Evolutionary conservation across 2,888 invertebrate genomes (phyloP).

Genomic region (Automeris io): DNA sequence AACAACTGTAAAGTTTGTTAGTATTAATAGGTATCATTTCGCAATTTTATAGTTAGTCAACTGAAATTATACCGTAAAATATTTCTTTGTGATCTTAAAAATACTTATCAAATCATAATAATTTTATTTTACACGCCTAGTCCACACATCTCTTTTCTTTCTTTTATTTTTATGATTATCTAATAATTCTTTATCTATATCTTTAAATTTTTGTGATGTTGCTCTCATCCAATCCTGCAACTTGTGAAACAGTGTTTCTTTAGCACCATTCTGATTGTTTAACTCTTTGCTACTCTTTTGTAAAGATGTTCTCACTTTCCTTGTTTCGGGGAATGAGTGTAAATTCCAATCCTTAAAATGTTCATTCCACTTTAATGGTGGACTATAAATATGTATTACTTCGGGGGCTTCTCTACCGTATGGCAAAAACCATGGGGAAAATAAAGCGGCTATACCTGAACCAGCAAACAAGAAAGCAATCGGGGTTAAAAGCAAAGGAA

Average conservation of each 20-base stretch:
- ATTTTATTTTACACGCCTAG: conserved; percentile 38
- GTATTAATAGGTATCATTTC: too few species aligned
- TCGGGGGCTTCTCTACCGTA: conserved; percentile 57
- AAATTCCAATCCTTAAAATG: conserved; percentile 73
- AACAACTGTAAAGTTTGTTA: too few species aligned
- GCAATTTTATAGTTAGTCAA: too few species aligned
- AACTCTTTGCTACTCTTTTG: conserved; percentile 29
- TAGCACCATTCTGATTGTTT: conserved; percentile 16
- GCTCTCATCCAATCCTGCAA: conserved; percentile 43
- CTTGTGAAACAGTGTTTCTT: conserved; percentile 34
- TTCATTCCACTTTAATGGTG: conserved; percentile 78
- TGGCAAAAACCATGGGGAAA: conserved; percentile 81
- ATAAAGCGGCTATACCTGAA: conserved; percentile 77
- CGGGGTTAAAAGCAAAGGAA: conserved; percentile 80
- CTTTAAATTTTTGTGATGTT: conserved; percentile 30
- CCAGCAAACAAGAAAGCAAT: conserved; percentile 79
- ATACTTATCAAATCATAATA: not conserved
- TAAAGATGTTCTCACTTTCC: conserved; percentile 27
- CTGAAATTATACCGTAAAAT: too few species aligned
- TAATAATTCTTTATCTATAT: conserved; percentile 16
- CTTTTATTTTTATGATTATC: conserved; percentile 40
- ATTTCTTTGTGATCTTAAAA: conserved; percentile 1
- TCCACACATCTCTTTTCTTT: conserved; percentile 49
- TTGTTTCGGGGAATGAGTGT: conserved; percentile 50
- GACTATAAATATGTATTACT: conserved; percentile 51